Percentiles rank a stretch among this genome's conserved stretches.
These are phyloP conservation scores for Vollenhovia emeryi DNA, from an alignment of 1,140 invertebrate genomes.

Conservation along the genomic window DNA sequence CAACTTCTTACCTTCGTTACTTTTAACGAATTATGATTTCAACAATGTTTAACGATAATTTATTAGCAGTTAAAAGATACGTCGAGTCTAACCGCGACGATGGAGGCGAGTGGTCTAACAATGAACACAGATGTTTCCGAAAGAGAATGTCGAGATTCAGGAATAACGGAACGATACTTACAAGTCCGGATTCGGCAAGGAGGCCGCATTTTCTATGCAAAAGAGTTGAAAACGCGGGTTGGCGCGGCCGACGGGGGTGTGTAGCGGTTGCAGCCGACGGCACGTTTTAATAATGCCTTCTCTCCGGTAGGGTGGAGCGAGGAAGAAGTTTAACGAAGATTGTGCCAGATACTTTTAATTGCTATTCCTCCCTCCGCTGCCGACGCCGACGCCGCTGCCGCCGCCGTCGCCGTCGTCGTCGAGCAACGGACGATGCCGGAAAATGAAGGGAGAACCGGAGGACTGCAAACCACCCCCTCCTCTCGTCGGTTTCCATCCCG, in stretches of 20 bases:
- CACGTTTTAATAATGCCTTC: slow-evolving; percentile 84
- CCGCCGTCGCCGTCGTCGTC: slow-evolving; percentile 20
- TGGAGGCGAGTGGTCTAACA: slow-evolving; percentile 18
- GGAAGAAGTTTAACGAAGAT: slow-evolving; percentile 85
- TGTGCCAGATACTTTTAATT: slow-evolving; percentile 85
- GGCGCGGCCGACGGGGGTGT: slow-evolving; percentile 66
- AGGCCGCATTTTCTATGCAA: slow-evolving; percentile 81
- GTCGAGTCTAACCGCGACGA: neutral
- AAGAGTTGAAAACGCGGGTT: slow-evolving; percentile 81
- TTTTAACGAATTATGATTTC: neutral
- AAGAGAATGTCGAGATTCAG: slow-evolving; percentile 56
- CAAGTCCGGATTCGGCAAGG: slow-evolving; percentile 72
- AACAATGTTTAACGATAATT: neutral
- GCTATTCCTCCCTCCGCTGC: slow-evolving; percentile 80
- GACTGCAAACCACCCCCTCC: slow-evolving; percentile 57
- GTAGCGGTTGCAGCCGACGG: slow-evolving; percentile 79
- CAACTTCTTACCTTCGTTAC: neutral
- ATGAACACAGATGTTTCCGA: slow-evolving; percentile 31
- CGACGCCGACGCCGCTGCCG: neutral
- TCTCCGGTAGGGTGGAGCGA: slow-evolving; percentile 72
- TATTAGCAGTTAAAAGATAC: neutral
- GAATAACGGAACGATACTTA: slow-evolving; percentile 67
- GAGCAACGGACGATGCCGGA: slow-evolving; percentile 67
- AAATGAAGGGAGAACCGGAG: slow-evolving; percentile 71
- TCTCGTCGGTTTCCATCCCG: slow-evolving; percentile 24